Conservation (phyloP, 2,888 invertebrate genomes). For the Platycnemis pennipes region DNA sequence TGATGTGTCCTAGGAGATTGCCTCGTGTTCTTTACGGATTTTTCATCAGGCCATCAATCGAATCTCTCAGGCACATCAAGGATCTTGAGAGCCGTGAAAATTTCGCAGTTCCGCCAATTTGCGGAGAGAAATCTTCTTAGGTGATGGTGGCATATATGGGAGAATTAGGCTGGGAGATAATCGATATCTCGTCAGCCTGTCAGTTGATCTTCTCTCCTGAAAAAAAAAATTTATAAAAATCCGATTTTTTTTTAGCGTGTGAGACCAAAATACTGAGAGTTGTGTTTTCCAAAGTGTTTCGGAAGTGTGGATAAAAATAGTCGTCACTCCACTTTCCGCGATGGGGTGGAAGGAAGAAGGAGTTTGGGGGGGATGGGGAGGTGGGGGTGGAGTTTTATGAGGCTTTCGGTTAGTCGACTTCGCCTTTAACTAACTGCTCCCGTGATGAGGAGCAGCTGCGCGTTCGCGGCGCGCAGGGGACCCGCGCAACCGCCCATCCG, state of each 20-base stretch:
- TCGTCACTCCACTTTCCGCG: background rate
- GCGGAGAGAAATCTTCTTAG: background rate
- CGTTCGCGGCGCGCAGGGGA: background rate
- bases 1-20: no score
- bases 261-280: background rate
- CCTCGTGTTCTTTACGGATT: no score
- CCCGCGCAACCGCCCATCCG: no score
- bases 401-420: background rate
- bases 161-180: background rate
- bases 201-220: background rate
- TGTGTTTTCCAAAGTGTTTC: conserved; percentile 4
- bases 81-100: no score
- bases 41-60: no score
- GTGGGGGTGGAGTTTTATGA: background rate
- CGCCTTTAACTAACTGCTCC: background rate
- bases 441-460: background rate
- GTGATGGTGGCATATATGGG: background rate
- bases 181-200: background rate
- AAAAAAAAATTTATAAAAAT: no score
- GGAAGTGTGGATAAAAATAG: background rate
- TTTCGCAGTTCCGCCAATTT: background rate
- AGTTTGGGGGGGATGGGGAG: background rate
- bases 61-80: no score
- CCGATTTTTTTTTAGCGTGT: background rate
- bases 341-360: background rate